phyloP scores from a whole-genome alignment of 2,797 vertebrate genomes.

The Acanthurus leucopareius region DNA sequence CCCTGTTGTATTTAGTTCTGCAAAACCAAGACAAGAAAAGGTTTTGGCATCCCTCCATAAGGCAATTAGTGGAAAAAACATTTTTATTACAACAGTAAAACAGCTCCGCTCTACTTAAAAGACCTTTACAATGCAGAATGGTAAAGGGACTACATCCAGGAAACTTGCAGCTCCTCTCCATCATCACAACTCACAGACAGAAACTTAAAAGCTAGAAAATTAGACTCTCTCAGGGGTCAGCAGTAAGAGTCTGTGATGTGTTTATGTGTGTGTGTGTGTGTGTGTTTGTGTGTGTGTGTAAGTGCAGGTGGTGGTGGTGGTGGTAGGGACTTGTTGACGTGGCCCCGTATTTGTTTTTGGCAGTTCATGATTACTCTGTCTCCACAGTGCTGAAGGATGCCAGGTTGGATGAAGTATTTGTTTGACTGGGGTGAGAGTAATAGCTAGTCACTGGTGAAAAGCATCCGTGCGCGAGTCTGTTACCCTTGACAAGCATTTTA shows the following conservation, averaged over 20 bases:
- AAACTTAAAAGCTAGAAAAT: slow-evolving; percentile 51
- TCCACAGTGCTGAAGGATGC: slow-evolving; percentile 48
- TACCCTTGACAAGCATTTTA: slow-evolving; percentile 77
- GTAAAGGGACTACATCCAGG: slow-evolving; percentile 40
- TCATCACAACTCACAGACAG: slow-evolving; percentile 38
- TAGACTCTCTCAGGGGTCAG: slow-evolving; percentile 35
- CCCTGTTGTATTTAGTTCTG: slow-evolving; percentile 15
- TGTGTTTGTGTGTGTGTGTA: slow-evolving; percentile 10
- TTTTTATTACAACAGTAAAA: slow-evolving; percentile 56
- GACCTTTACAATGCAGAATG: slow-evolving; percentile 30
- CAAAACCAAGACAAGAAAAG: slow-evolving; percentile 39
- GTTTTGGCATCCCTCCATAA: slow-evolving; percentile 37
- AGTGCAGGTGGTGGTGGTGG: slow-evolving; percentile 22
- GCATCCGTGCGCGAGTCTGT: slow-evolving; percentile 65
- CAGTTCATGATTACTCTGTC: slow-evolving; percentile 69
- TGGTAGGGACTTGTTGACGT: slow-evolving; percentile 28
- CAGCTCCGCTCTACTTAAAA: slow-evolving; percentile 36
- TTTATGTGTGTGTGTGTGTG: slow-evolving; percentile 5
- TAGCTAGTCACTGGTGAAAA: slow-evolving; percentile 70
- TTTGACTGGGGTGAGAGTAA: slow-evolving; percentile 69
- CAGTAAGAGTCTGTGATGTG: slow-evolving; percentile 24
- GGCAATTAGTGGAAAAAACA: slow-evolving; percentile 45
- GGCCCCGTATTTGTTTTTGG: slow-evolving; percentile 63
- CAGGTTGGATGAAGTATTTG: slow-evolving; percentile 62
- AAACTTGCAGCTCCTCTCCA: slow-evolving; percentile 42